phyloP scores from a whole-genome alignment of 2,888 invertebrate species.

The Caenorhabditis sp. region DNA sequence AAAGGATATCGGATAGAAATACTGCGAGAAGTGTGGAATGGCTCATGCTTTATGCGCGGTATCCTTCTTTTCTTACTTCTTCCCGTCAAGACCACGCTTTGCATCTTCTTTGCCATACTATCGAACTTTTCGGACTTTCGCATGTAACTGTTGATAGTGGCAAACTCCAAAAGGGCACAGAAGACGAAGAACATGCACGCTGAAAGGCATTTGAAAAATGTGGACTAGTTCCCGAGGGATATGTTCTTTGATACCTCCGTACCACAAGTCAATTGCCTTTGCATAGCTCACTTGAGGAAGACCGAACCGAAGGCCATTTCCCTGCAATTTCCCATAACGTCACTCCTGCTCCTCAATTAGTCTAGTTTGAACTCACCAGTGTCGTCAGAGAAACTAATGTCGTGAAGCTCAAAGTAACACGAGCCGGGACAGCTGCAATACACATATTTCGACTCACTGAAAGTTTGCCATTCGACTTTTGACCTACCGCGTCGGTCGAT shows the following conservation, averaged over 20 bases:
- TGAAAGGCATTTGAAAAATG: constrained; percentile 56
- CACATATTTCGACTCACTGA: background rate
- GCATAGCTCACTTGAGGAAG: constrained; percentile 76
- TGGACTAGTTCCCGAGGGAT: constrained; percentile 1
- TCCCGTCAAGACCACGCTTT: constrained; percentile 48
- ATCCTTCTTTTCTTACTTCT: constrained; percentile 44
- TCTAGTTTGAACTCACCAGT: constrained; percentile 61
- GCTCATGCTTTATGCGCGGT: constrained; percentile 1
- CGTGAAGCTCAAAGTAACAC: constrained; percentile 77
- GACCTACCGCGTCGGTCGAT: constrained; percentile 70
- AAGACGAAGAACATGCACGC: constrained; percentile 78
- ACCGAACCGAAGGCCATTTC: constrained; percentile 75
- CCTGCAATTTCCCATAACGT: no score
- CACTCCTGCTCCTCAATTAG: no score
- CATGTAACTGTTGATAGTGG: constrained; percentile 77
- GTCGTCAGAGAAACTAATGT: constrained; percentile 77
- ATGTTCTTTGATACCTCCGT: constrained; percentile 71
- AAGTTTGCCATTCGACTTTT: background rate
- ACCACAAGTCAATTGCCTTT: constrained; percentile 78
- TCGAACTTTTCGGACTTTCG: constrained; percentile 71
- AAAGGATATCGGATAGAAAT: constrained; percentile 4
- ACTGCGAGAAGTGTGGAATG: constrained; percentile 13
- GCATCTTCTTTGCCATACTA: constrained; percentile 63
- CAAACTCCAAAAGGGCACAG: constrained; percentile 75
- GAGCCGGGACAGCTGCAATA: constrained; percentile 75